A percentile compares a stretch with the other conserved stretches of the same genome.
These are phyloP conservation scores for Selenia dentaria DNA, from an alignment of 2,888 invertebrate species.

Conservation along the genomic window DNA sequence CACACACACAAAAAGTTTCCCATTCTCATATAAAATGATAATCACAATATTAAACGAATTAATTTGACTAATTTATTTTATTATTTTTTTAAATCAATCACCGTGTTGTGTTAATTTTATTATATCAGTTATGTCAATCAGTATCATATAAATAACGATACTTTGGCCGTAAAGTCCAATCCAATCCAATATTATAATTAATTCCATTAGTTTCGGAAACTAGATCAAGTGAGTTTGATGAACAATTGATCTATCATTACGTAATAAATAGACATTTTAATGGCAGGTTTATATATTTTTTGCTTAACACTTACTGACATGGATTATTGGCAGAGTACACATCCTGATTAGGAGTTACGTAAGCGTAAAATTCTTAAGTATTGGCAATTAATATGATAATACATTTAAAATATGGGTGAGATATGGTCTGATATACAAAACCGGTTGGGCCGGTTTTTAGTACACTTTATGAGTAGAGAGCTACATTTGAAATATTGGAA, in stretches of 20 bases:
- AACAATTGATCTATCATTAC: neutral
- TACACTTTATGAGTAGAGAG: conserved; percentile 38
- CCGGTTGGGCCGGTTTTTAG: conserved; percentile 40
- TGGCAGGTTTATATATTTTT: conserved; percentile 4
- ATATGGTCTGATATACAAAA: conserved; percentile 45
- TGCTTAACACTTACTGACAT: conserved; percentile 12
- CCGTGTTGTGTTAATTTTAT: too few species aligned
- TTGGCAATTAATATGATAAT: conserved; percentile 60
- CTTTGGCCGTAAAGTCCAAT: too few species aligned
- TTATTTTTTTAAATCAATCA: too few species aligned
- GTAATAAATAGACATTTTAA: too few species aligned
- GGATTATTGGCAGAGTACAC: conserved; percentile 19
- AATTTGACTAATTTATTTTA: too few species aligned
- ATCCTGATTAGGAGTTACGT: conserved; percentile 34
- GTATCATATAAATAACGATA: too few species aligned
- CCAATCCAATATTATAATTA: too few species aligned
- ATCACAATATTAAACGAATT: too few species aligned
- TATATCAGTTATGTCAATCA: too few species aligned
- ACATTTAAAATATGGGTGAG: conserved; percentile 41
- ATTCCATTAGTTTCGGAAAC: neutral
- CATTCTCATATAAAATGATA: too few species aligned
- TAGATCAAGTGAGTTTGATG: neutral
- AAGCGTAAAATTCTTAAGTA: conserved; percentile 42
- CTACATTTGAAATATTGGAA: too few species aligned
- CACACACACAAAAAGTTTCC: too few species aligned